Conservation (phyloP, 2,797 vertebrate genomes). For the Xenops minutus region DNA sequence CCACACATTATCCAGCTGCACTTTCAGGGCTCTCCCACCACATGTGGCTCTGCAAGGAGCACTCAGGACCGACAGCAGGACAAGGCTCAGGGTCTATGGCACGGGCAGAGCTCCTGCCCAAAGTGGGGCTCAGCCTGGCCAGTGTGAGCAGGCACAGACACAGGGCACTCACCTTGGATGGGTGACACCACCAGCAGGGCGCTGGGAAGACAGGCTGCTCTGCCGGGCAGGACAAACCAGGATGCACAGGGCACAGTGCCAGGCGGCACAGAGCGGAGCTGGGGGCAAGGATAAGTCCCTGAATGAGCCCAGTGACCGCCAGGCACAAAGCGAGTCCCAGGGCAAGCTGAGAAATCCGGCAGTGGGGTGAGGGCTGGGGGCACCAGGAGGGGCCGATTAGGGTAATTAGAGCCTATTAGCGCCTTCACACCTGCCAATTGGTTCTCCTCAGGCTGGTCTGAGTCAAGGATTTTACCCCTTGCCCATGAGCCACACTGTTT, state of each 20-base stretch:
- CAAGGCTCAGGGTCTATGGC: neutral
- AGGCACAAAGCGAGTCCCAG: neutral
- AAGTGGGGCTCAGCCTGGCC: neutral
- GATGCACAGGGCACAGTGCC: neutral
- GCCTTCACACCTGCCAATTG: neutral
- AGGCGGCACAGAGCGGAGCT: no score
- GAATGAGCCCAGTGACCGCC: rapidly evolving
- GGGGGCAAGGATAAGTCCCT: neutral
- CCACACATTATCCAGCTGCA: neutral
- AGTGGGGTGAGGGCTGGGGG: neutral
- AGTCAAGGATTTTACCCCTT: neutral
- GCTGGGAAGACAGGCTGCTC: neutral
- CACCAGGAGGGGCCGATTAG: neutral
- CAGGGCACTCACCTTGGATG: neutral
- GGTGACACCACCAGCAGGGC: neutral
- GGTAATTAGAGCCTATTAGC: neutral
- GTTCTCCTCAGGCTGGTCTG: neutral
- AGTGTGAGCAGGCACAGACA: neutral
- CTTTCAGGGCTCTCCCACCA: neutral
- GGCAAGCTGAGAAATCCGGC: neutral
- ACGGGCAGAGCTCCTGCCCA: neutral
- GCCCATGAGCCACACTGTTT: neutral
- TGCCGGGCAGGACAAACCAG: neutral
- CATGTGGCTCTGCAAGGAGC: neutral
- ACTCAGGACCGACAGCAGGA: neutral